phyloP scores from a whole-genome alignment of 2,888 invertebrate species.

The Ichneumon xanthorius region DNA sequence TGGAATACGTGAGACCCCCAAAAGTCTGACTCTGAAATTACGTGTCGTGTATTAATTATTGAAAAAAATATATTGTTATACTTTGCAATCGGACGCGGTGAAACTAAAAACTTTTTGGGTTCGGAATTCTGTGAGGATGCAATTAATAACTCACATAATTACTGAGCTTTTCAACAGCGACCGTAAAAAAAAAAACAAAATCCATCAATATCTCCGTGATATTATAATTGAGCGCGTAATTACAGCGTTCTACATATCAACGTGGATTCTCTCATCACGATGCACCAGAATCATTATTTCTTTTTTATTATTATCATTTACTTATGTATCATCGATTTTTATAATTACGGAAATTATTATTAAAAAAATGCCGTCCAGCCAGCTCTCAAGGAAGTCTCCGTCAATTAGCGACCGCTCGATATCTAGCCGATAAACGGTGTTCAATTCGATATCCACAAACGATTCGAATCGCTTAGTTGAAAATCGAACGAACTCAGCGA shows the following conservation, averaged over 20 bases:
- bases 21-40: not conserved
- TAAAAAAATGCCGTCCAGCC: not conserved
- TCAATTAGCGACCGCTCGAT: no score
- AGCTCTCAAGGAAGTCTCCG: no score
- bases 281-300: not conserved
- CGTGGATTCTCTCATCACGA: not conserved
- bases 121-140: no score
- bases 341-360: not conserved
- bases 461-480: constrained; percentile 1
- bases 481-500: not conserved
- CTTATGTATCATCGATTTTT: not conserved
- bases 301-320: not conserved
- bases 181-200: not conserved
- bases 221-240: not conserved
- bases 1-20: not conserved
- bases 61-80: not conserved
- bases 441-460: no score
- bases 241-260: not conserved
- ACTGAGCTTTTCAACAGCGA: no score
- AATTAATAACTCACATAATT: no score
- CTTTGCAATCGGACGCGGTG: not conserved
- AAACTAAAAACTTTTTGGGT: no score
- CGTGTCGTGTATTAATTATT: not conserved
- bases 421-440: no score
- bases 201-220: not conserved